Base-by-base conservation (phyloP, 2,113 vertebrate genomes). In the Poeciliopsis occidentalis region DNA sequence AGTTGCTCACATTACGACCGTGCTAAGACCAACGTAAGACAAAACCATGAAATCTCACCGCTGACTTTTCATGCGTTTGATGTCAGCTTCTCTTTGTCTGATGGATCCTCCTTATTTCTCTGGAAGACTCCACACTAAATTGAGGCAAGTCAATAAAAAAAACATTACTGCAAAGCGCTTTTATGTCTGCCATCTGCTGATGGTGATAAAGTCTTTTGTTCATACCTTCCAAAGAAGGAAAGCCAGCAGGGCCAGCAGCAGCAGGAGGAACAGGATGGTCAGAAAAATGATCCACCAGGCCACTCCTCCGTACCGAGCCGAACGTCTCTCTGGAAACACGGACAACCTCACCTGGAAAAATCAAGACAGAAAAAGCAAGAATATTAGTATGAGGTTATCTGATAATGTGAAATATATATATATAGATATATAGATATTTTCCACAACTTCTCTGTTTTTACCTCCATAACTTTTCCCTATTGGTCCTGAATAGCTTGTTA, bases 41-140 rank as follows among this genome's bases (percentile, higher is more conserved):
- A 12, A 60, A 88, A 79, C 92, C 57, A 39, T n/a, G 69, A 64
- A 71, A 67, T 82, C 17, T 83, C 82, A 83, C 86, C 87, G 83
- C 76, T 86, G 39, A 78, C 51, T 75, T 78, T 94, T 57, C 95
- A 98, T 79, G 96, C 96, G 94, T 98, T 96, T 94, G 97, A 91
- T 91, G 97, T 97, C 95, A 99, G 96, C 93, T 93, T 97, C 95
- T 98, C 96, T 98, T 98, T 99, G 95, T 98, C 97, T 95, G 97
- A 95, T 0, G 95, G 93, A 92, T 97, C 95, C 91, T 95, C 94
- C 96, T 97, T 97, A 93, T 96, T 95, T 96, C 96, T 96, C 93
- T 94, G 95, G 96, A 99, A 98, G 96, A 98, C 96, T 91, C 98
- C 97, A 95, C 97, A 98, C 98, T 99, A 85, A 91, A 85, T 76